Percentiles rank a stretch among this genome's conserved stretches.
Evolutionary conservation across 2,113 vertebrate species (phyloP).

Genomic region (Leucopsar rothschildi): DNA sequence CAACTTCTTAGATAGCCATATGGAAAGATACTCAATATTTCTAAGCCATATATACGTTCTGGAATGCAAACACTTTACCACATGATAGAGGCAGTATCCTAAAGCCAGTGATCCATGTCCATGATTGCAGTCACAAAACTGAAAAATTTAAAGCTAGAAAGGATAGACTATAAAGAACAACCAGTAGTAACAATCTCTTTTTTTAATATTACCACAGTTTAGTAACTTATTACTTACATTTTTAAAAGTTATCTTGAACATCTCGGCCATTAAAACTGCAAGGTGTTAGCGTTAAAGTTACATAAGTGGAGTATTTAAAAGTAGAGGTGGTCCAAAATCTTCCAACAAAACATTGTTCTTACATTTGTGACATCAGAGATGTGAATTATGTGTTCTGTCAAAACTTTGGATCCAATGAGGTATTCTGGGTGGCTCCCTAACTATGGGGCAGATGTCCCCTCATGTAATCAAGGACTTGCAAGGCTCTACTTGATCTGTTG

Average conservation of each 20-base stretch:
- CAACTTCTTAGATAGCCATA: neutral
- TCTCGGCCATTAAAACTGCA: neutral
- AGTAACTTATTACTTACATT: neutral
- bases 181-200: neutral
- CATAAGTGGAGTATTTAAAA: neutral
- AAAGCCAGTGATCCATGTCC: neutral
- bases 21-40: neutral
- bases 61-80: neutral
- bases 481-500: neutral
- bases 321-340: neutral
- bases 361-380: neutral
- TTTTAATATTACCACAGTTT: neutral
- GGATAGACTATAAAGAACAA: neutral
- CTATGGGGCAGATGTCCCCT: neutral
- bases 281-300: neutral
- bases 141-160: neutral
- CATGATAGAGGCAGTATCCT: neutral
- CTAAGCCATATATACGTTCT: neutral
- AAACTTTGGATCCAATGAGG: neutral
- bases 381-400: neutral
- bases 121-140: neutral
- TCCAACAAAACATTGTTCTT: neutral
- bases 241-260: neutral
- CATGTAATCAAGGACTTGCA: neutral
- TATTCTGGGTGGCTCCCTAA: neutral